Evolutionary conservation across 2,888 invertebrate species (phyloP), one percentile per base, ranked within the genome.

Genomic region (Mesorhabditis sp.): DNA sequence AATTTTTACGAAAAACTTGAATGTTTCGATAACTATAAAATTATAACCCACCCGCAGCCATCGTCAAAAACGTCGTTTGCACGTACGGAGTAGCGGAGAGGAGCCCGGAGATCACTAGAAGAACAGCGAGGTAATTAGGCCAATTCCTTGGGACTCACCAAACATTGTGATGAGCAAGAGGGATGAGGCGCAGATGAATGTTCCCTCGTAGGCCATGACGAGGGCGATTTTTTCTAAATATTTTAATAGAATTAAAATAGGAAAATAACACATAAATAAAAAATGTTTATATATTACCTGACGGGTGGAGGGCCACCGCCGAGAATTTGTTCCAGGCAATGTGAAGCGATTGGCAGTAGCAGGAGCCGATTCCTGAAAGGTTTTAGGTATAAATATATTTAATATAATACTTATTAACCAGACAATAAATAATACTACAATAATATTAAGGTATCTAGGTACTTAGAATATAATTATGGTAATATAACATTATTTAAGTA

Each of bases 211-310:
- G 7, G 80, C 72, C 66, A 82, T 69, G 65, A 86, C 74, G 71
- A 86, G 83, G 41, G 82, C 81, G 68, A 86, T 74, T 70, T 85
- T 86, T 71, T 86, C 85, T 44, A 50, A 6, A 10, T 43, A 43
- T 15, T 15, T 50, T 28, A 13, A 10, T 43, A 13, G 6, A 71
- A 70, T 67, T 67, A 82, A 67, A 80, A 74, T 7, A 82, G 63
- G 43, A 74, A 67, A 68, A 84, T 79, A 44, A 79, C 66, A 42
- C 82, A 61, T 42, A 84, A 68, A 28, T 78, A 74, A 50, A 13
- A 50, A 50, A 50, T 13, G 1, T 50, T 10, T 13, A 2, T 13
- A 58, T 7, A 43, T 4, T 65, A 64, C 65, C 68, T 5, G 78
- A 76, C 6, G 84, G 84, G 73, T 84, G 84, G 45, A 83, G 72